Evolutionary conservation across 2,888 invertebrate species (phyloP), one percentile per base, ranked within the genome.

Genomic region (Drosophila pegasa): DNA sequence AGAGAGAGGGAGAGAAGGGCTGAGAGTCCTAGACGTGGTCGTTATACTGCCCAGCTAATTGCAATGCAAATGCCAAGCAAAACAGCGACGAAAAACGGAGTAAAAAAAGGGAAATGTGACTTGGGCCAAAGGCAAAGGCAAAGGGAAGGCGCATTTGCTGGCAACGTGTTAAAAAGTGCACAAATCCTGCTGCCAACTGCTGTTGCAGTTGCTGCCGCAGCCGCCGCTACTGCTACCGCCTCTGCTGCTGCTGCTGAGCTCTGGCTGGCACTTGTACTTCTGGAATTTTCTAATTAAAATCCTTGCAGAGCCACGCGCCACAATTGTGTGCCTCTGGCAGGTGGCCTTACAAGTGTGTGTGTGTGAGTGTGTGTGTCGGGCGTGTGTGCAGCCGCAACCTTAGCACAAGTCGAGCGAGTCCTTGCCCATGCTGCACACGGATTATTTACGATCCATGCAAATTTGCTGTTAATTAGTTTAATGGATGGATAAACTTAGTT

Each of bases 381-480:
- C 50, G 71, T 75, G 51, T 61, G 55, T 57, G 48, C n/a, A n/a
- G 75, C 63, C 78, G 14, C 78, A 70, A 64, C 70, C 72, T 58
- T 59, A 60, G 55, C 62, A 31, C 68, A 76, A 68, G 69, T 51
- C 54, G 59, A 25, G 33, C 41, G 37, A n/a, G n/a, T 69, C 59
- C 59, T 64, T 61, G 71, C 25, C 57, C 65, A 35, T 40, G 52
- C 73, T 65, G 70, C 66, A 56, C 78, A 68, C 72, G 80, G 84
- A 89, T 87, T 89, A 89, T 87, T 87, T 87, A 88, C 88, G 86
- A 87, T 87, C 88, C 89, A 84, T 84, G 89, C 87, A 89, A 88
- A 88, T 88, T 89, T 84, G 80, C 85, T 88, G 88, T 89, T 88
- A 88, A 88, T 88, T 89, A 88, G 89, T 89, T 89, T 87, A 89